These are phyloP conservation scores for Zele albiditarsus DNA, from an alignment of 2,888 invertebrate genomes.

Conservation along the genomic window DNA sequence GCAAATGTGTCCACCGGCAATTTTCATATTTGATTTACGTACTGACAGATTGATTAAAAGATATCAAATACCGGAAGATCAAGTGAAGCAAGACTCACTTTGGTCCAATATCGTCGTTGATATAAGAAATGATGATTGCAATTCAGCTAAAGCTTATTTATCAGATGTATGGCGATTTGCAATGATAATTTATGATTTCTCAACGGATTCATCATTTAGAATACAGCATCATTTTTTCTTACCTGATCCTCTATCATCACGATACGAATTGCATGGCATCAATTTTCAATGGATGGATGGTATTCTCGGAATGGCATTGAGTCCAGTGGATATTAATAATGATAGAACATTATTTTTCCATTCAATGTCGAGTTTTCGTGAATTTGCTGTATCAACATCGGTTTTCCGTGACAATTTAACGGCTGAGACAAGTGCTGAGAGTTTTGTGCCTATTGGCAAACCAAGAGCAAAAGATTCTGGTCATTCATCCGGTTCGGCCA, in stretches of 20 bases:
- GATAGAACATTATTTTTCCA: constrained; percentile 85
- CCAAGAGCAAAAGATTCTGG: constrained; percentile 74
- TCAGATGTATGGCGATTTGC: constrained; percentile 83
- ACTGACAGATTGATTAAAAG: constrained; percentile 79
- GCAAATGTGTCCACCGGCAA: constrained; percentile 83
- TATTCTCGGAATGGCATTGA: constrained; percentile 83
- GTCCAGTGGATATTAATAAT: constrained; percentile 74
- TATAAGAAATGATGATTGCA: constrained; percentile 76
- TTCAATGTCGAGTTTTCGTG: constrained; percentile 86
- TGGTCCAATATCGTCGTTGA: constrained; percentile 82
- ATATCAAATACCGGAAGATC: constrained; percentile 79
- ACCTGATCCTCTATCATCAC: constrained; percentile 82
- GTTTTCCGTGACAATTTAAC: constrained; percentile 78
- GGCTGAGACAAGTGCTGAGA: constrained; percentile 62
- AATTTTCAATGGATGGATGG: constrained; percentile 90
- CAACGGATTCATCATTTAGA: constrained; percentile 78
- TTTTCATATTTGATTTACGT: constrained; percentile 82
- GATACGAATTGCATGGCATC: constrained; percentile 82
- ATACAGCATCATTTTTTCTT: constrained; percentile 81
- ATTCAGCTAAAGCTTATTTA: constrained; percentile 79
- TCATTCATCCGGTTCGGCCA: constrained; percentile 84
- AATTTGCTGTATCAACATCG: constrained; percentile 83
- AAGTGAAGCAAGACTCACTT: constrained; percentile 80
- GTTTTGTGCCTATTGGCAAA: constrained; percentile 67
- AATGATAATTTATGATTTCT: constrained; percentile 78